These are phyloP conservation scores for Leistus spinibarbis DNA, from an alignment of 2,888 invertebrate genomes.

Conservation along the genomic window DNA sequence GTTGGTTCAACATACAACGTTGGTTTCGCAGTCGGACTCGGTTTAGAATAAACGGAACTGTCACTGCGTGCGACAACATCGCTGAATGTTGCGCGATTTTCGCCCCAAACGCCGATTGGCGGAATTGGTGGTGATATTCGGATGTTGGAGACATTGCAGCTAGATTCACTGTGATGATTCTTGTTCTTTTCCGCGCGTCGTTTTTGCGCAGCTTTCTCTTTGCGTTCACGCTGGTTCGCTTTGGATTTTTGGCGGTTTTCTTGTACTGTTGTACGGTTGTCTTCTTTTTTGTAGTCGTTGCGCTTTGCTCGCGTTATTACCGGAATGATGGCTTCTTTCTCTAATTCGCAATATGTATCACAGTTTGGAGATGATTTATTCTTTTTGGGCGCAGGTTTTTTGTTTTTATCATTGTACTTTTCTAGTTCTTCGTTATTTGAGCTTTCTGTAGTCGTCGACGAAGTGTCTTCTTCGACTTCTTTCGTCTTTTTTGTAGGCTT, in stretches of 20 bases:
- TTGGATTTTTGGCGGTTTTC: constrained; percentile 43
- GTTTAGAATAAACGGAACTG: constrained; percentile 46
- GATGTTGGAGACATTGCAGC: background rate
- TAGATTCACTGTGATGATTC: constrained; percentile 38
- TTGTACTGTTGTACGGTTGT: constrained; percentile 25
- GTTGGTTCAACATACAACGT: constrained; percentile 55
- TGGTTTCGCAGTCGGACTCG: constrained; percentile 47
- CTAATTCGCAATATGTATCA: constrained; percentile 49
- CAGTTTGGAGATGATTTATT: constrained; percentile 38
- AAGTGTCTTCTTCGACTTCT: constrained; percentile 67
- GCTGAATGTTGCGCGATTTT: constrained; percentile 64
- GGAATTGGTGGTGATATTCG: constrained; percentile 25
- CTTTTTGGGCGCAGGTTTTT: constrained; percentile 50
- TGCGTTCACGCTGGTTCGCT: constrained; percentile 41
- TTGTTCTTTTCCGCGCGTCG: constrained; percentile 40
- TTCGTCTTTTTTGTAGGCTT: constrained; percentile 47
- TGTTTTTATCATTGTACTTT: constrained; percentile 49
- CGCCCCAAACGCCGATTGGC: constrained; percentile 55
- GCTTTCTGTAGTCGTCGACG: constrained; percentile 73
- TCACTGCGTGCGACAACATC: constrained; percentile 65
- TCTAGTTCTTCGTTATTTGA: constrained; percentile 66
- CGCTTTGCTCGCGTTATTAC: constrained; percentile 18
- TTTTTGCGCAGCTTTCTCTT: constrained; percentile 41
- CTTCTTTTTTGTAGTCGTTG: constrained; percentile 12
- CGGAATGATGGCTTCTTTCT: constrained; percentile 23